Conservation (phyloP, 2,113 vertebrate species). For the Capreolus pygargus region DNA sequence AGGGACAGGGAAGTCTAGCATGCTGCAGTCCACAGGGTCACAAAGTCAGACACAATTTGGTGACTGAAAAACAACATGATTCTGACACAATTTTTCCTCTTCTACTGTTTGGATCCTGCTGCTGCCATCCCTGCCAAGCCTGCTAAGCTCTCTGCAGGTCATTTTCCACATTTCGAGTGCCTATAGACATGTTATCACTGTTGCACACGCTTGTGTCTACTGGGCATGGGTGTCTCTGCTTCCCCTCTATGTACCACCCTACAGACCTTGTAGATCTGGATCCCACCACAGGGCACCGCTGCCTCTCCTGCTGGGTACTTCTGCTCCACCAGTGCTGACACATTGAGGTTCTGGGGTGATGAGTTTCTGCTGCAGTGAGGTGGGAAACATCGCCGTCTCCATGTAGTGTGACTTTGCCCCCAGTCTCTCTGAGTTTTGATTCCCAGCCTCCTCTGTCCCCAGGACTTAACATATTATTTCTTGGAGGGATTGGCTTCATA, state of each 20-base stretch:
- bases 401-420: background rate
- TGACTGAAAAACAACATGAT: background rate
- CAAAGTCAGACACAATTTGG: background rate
- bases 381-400: background rate
- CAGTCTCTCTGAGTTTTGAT: background rate
- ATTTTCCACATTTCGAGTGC: too few relatives aligned
- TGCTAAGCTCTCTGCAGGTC: background rate
- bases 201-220: rapidly evolving
- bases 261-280: background rate
- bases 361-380: background rate
- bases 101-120: background rate
- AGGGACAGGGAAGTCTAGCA: background rate
- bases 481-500: background rate
- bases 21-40: background rate
- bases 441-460: background rate
- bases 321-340: background rate
- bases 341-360: background rate
- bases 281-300: background rate
- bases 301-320: background rate
- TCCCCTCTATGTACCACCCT: rapidly evolving
- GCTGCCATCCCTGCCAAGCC: background rate
- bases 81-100: background rate
- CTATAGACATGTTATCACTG: rapidly evolving
- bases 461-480: background rate
- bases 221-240: background rate